Conservation (phyloP, 2,113 vertebrate genomes). For the Sturnus vulgaris region DNA sequence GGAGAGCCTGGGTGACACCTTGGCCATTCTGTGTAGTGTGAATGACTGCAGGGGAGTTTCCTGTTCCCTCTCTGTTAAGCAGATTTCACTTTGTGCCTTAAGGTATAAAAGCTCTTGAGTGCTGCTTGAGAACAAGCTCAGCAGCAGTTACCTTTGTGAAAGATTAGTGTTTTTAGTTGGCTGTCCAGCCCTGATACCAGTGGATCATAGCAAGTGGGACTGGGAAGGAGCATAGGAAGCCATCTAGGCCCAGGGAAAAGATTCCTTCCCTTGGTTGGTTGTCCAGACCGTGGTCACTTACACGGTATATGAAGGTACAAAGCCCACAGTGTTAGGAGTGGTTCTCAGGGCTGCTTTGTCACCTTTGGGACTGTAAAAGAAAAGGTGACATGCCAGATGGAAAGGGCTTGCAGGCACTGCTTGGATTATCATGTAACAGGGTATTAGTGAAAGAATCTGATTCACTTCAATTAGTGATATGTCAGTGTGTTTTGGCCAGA, state of each 20-base stretch:
- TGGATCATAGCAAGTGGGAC: not conserved
- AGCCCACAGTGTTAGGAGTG: not conserved
- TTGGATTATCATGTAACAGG: not conserved
- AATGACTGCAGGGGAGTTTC: not conserved
- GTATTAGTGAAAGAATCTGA: conserved; percentile 6
- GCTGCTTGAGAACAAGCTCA: not conserved
- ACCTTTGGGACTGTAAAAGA: not conserved
- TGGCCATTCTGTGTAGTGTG: accelerated
- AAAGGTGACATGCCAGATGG: not conserved
- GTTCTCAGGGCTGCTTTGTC: not conserved
- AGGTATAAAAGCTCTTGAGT: not conserved
- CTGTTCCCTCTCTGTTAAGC: not conserved
- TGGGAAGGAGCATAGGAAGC: not conserved
- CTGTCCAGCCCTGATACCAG: not conserved
- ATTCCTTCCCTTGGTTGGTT: not conserved
- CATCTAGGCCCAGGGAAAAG: not conserved
- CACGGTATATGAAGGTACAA: not conserved
- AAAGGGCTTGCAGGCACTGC: not conserved
- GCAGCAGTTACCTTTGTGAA: not conserved
- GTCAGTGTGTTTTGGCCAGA: not conserved
- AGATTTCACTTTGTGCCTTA: not conserved
- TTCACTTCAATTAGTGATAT: not conserved
- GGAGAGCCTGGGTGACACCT: not conserved
- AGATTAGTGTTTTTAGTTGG: not conserved
- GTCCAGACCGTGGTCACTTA: too few species aligned